A percentile compares a stretch with the other conserved stretches of the same genome.
Conservation (phyloP, 2,888 invertebrate genomes). For the Brachyptera putata region DNA sequence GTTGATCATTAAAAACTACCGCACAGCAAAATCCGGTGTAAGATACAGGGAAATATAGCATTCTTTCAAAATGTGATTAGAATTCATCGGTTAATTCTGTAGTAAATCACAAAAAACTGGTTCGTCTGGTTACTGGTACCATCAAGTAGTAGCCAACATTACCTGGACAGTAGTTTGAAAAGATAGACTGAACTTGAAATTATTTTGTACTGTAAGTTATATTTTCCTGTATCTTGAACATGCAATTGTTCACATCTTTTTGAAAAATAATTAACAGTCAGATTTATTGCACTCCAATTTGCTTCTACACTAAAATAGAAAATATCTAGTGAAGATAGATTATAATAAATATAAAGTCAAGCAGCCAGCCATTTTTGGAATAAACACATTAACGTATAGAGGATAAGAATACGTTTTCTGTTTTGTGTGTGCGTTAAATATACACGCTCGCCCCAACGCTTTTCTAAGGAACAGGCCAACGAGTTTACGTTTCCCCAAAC, state of each 20-base stretch:
- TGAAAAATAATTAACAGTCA: slow-evolving; percentile 7
- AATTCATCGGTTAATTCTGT: too few relatives aligned
- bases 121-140: too few relatives aligned
- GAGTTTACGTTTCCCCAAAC: slow-evolving; percentile 33
- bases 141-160: too few relatives aligned
- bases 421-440: slow-evolving; percentile 27
- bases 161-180: too few relatives aligned
- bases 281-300: slow-evolving; percentile 33
- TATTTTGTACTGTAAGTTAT: too few relatives aligned
- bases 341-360: slow-evolving; percentile 31
- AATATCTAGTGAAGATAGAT: slow-evolving; percentile 33
- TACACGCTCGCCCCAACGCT: slow-evolving; percentile 30
- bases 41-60: slow-evolving; percentile 26
- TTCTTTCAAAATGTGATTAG: neutral
- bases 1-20: slow-evolving; percentile 30
- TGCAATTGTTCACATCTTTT: slow-evolving; percentile 3
- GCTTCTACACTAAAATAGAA: slow-evolving; percentile 33
- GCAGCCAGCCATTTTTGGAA: slow-evolving; percentile 34
- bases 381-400: slow-evolving; percentile 32
- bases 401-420: slow-evolving; percentile 33
- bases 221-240: neutral
- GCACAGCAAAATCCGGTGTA: slow-evolving; percentile 31
- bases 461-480: slow-evolving; percentile 34
- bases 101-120: too few relatives aligned
- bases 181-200: too few relatives aligned